A percentile compares a stretch with the other conserved stretches of the same genome.
These are phyloP conservation scores for Rhinolophus sinicus DNA, from an alignment of 2,113 vertebrate species.

Conservation along the genomic window DNA sequence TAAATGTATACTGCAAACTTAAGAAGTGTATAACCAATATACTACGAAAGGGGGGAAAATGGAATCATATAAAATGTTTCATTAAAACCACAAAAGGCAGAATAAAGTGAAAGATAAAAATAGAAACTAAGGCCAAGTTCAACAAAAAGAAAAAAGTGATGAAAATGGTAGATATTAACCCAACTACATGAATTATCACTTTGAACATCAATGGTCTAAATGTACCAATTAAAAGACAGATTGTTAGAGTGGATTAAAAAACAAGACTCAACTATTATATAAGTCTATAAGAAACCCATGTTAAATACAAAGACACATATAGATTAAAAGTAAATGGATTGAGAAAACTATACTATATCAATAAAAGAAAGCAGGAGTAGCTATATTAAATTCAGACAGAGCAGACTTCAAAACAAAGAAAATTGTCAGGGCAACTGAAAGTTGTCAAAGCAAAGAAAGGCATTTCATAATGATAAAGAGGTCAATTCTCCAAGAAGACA, in stretches of 20 bases:
- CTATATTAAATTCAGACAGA: neutral
- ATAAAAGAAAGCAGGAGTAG: neutral
- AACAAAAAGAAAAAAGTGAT: neutral
- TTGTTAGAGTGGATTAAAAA: neutral
- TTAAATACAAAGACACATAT: neutral
- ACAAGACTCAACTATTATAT: neutral
- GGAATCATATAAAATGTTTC: neutral
- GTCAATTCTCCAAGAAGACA: neutral
- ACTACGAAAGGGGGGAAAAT: neutral
- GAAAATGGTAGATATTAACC: neutral
- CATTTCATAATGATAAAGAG: neutral
- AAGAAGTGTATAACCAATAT: neutral
- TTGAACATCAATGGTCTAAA: neutral
- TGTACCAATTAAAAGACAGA: neutral
- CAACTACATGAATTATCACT: neutral
- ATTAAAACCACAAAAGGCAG: neutral
- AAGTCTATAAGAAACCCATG: neutral
- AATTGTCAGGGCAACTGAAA: neutral
- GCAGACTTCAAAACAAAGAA: neutral
- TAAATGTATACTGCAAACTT: neutral
- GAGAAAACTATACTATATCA: neutral
- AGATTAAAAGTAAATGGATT: neutral
- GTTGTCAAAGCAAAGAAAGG: neutral
- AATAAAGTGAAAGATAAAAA: neutral
- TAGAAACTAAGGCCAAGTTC: neutral